Conservation (phyloP, 2,113 vertebrate species). For the Petrocephalus zakoni region DNA sequence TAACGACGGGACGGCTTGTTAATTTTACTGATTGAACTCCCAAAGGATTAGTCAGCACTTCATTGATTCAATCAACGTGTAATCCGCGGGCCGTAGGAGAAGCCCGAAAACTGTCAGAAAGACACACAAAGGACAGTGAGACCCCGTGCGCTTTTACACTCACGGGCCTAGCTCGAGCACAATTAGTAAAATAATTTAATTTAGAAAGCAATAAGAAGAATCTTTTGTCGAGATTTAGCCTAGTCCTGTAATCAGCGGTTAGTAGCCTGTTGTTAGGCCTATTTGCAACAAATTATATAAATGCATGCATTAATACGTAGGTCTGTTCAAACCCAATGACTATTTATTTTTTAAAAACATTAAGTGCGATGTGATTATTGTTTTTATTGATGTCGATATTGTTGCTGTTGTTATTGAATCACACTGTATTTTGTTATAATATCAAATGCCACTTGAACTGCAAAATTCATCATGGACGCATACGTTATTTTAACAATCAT, state of each 20-base stretch:
- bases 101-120: background rate
- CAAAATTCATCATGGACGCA: background rate
- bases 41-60: background rate
- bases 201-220: background rate
- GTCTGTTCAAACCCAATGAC: background rate
- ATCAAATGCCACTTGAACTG: background rate
- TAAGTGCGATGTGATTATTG: background rate
- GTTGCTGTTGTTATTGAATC: background rate
- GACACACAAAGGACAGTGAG: background rate
- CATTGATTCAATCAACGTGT: conserved; percentile 5
- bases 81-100: background rate
- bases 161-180: background rate
- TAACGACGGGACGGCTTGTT: background rate
- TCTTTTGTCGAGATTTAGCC: background rate
- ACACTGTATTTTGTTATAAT: background rate
- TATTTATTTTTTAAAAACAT: background rate
- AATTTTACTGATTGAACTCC: background rate
- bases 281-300: background rate
- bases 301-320: background rate
- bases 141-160: background rate
- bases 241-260: background rate
- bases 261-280: background rate
- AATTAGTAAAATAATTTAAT: background rate
- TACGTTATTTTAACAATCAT: background rate
- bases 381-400: background rate